These are phyloP conservation scores for Neria commutata DNA, from an alignment of 2,888 invertebrate genomes.

Conservation along the genomic window DNA sequence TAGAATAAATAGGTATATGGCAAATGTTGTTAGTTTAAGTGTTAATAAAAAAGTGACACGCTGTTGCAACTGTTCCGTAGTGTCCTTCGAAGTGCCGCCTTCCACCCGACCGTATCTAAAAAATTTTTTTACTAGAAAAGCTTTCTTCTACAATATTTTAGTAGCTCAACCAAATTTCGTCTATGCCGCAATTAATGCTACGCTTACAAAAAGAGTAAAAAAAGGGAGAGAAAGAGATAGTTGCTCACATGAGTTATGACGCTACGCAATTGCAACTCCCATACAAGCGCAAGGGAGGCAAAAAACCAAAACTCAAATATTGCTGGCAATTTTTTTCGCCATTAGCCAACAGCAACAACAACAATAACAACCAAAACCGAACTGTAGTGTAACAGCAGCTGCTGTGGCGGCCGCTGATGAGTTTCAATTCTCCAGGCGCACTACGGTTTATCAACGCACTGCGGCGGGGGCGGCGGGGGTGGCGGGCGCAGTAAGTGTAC, in stretches of 20 bases:
- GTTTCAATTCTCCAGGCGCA: conserved; percentile 24
- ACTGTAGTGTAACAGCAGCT: neutral
- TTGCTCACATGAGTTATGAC: conserved; percentile 4
- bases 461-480: neutral
- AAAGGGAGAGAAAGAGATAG: too few species aligned
- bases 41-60: neutral
- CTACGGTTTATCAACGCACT: conserved; percentile 18
- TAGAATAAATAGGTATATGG: neutral
- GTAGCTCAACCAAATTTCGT: too few species aligned
- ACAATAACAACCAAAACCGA: neutral
- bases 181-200: too few species aligned
- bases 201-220: too few species aligned
- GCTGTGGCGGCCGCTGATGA: conserved; percentile 16
- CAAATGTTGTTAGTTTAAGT: neutral
- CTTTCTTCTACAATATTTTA: too few species aligned
- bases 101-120: too few species aligned
- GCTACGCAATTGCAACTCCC: neutral
- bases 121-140: too few species aligned
- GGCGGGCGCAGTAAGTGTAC: conserved; percentile 11
- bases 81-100: too few species aligned
- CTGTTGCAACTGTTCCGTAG: neutral
- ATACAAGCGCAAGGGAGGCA: too few species aligned
- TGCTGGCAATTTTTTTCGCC: conserved; percentile 3
- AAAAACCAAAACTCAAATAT: conserved; percentile 9
- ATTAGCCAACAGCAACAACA: conserved; percentile 7